Percentiles rank a stretch among this genome's conserved stretches.
phyloP scores from a whole-genome alignment of 2,797 vertebrate species.

The Cygnus olor region DNA sequence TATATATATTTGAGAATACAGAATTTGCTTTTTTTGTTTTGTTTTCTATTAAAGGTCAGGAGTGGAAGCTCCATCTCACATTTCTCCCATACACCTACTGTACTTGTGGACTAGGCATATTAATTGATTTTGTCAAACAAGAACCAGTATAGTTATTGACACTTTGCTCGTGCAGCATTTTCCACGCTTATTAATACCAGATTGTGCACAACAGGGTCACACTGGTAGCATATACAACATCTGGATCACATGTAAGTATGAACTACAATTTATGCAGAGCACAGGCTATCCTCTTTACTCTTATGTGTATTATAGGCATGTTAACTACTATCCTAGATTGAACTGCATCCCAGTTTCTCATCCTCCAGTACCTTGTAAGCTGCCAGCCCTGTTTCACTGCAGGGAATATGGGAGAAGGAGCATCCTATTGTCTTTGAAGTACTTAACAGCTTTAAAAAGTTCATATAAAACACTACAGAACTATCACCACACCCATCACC shows the following conservation, averaged over 20 bases:
- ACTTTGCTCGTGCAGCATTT: not conserved
- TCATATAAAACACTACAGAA: not conserved
- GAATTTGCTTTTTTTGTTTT: not conserved
- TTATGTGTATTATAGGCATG: not conserved
- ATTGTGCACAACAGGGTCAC: not conserved
- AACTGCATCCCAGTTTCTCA: not conserved
- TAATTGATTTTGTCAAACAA: not conserved
- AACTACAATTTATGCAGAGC: not conserved
- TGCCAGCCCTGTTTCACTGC: not conserved
- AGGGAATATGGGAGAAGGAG: not conserved
- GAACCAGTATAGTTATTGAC: not conserved
- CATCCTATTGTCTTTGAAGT: not conserved
- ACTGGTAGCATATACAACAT: not conserved
- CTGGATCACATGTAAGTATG: not conserved
- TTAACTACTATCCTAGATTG: not conserved
- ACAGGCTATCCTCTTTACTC: not conserved
- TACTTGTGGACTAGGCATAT: not conserved
- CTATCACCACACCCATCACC: not conserved
- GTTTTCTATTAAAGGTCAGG: not conserved
- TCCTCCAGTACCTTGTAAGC: not conserved
- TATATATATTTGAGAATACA: not conserved
- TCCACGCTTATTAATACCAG: not conserved
- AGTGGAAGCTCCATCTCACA: not conserved
- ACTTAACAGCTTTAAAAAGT: not conserved
- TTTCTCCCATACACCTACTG: not conserved